Evolutionary conservation across 2,113 vertebrate species (phyloP), one percentile per base, ranked within the genome.

Genomic region (Percopsis transmontana): DNA sequence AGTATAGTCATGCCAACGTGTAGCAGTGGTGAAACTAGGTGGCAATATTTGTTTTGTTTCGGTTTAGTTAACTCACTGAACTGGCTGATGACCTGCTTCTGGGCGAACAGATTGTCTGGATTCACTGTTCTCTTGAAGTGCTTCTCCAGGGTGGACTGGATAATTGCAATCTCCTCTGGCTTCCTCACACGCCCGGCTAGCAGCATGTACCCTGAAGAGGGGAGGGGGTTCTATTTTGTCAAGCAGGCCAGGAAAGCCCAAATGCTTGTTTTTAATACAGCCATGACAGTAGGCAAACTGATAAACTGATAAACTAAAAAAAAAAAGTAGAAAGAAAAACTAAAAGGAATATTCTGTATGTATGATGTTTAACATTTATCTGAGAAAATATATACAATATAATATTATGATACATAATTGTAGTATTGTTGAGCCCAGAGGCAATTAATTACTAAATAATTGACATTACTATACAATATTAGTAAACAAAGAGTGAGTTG

Each of bases 51-150:
- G n/a, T n/a, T n/a, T n/a, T n/a, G n/a, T n/a, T n/a, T n/a, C n/a
- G n/a, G n/a, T n/a, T n/a, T n/a, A n/a, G n/a, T n/a, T n/a, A n/a
- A 95, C 96, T 96, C 57, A 99, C 96, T 91, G 67, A 99, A 88
- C 63, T 96, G 91, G 68, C 92, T 93, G 79, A 85, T 82, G 58
- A 98, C 79, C 13, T 85, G 96, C 79, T 93, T 92, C 65, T 85
- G 88, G 56, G 95, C 96, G 76, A 98, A 99, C 58, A 99, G 92
- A 53, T 41, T 80, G 0, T 94, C 90, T 0, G 95, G 94, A 78
- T 92, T 59, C 16, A 98, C 69, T 2, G 90, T 94, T 66, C 94
- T 95, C 84, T 96, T 99, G 73, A 99, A 98, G 83, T 98, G 93
- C 74, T 96, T 99, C 88, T 96, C 94, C 84, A 99, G 86, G 61